These are phyloP conservation scores for Tachina grossa DNA, from an alignment of 2,888 invertebrate species.

Conservation along the genomic window DNA sequence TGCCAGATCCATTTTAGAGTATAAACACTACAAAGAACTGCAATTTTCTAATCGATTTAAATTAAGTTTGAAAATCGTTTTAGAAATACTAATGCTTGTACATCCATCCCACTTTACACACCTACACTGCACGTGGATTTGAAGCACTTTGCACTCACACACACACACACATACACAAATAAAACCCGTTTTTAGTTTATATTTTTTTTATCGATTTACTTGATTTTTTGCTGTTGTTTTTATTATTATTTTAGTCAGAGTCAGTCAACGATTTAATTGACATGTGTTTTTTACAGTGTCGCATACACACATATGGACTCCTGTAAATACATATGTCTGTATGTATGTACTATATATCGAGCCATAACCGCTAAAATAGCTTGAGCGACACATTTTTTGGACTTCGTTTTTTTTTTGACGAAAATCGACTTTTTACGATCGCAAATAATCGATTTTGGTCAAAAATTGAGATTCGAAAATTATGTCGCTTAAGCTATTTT, in stretches of 20 bases:
- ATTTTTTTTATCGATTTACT: constrained; percentile 62
- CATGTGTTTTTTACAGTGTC: constrained; percentile 56
- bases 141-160: background rate
- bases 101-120: background rate
- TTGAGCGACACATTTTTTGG: no score
- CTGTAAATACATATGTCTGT: no score
- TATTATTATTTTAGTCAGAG: constrained; percentile 41
- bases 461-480: no score
- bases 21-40: constrained; percentile 24
- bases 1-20: constrained; percentile 13
- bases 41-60: constrained; percentile 58
- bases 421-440: no score
- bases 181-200: constrained; percentile 7
- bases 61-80: constrained; percentile 41
- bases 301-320: background rate
- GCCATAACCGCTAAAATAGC: no score
- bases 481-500: no score
- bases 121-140: background rate
- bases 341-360: no score
- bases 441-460: no score
- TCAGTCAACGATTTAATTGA: constrained; percentile 65
- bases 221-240: constrained; percentile 24
- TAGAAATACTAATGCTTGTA: constrained; percentile 3
- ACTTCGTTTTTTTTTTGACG: no score
- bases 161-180: background rate